phyloP scores from a whole-genome alignment of 2,113 vertebrate genomes.

The Romanogobio albipinnatus region DNA sequence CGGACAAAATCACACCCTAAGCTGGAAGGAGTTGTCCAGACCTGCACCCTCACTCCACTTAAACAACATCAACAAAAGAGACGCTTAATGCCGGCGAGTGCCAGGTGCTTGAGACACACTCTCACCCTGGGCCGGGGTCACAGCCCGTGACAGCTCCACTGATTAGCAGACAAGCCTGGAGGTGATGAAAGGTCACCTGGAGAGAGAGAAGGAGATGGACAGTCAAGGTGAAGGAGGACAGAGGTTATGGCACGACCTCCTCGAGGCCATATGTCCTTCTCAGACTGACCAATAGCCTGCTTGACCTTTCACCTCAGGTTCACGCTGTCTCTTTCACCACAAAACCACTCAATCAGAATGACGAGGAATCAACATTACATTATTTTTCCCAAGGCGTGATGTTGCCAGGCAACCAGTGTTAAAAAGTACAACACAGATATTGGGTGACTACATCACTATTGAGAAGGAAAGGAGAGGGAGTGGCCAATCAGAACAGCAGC shows the following conservation, averaged over 20 bases:
- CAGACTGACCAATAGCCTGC: conserved; percentile 40
- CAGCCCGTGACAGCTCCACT: conserved; percentile 29
- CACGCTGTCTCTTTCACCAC: neutral
- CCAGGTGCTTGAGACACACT: conserved; percentile 39
- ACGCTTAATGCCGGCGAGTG: conserved; percentile 45
- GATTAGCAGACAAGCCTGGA: conserved; percentile 4
- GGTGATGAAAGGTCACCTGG: conserved; percentile 2
- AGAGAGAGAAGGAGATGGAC: conserved; percentile 49
- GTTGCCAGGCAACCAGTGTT: conserved; percentile 56
- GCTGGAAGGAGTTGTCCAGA: conserved; percentile 44
- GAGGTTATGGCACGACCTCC: conserved; percentile 7
- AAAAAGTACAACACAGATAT: conserved; percentile 48
- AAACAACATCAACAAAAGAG: conserved; percentile 45
- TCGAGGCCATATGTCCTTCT: conserved; percentile 38
- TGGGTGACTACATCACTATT: conserved; percentile 54
- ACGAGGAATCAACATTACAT: conserved; percentile 46
- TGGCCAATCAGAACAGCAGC: neutral
- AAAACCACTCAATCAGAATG: conserved; percentile 46
- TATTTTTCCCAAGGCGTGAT: conserved; percentile 24
- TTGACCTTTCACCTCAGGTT: conserved; percentile 62
- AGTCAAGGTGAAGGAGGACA: conserved; percentile 69
- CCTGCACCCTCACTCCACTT: conserved; percentile 48
- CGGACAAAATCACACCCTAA: conserved; percentile 41
- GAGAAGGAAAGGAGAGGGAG: conserved; percentile 52
- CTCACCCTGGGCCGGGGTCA: conserved; percentile 43